Base-by-base conservation (phyloP, 2,113 vertebrate species). In the Hippocampus abdominalis region DNA sequence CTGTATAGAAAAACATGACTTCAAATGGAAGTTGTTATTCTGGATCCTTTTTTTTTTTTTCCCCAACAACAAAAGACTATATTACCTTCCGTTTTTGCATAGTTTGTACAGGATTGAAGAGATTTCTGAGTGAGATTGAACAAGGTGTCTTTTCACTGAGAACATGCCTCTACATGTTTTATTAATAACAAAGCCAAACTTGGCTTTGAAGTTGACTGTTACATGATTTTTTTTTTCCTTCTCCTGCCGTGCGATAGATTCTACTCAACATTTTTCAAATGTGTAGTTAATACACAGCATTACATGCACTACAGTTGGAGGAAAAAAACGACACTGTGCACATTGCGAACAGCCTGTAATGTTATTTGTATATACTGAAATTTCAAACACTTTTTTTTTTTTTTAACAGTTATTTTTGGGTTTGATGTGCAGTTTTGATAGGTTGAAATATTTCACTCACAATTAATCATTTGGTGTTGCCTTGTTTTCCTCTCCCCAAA, bases 201-300 rank as follows among this genome's bases (percentile, higher is more conserved):
- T 81, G 83, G 88, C 88, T 88, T 88, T 84, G 82, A 92, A 88
- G 83, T 89, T 87, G 89, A 92, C 90, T 90, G 90, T 92, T 91
- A 90, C 82, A 78, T 89, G 88, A 80, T 76, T 79, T 68, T 13
- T 36, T 21, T 29, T 12, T 20, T 29, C 6, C 32, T 23, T n/a
- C 76, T 75, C 61, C 72, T 89, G 80, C 74, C 80, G 80, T 79
- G 77, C 82, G 67, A 81, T 78, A 71, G 71, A 82, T 82, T 81
- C 70, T 69, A 80, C 66, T 71, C 82, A 82, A 73, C 76, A 73
- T 86, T 78, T 88, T 89, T 82, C 39, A 86, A 81, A 85, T 78
- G 73, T 84, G 64, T 80, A 82, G 79, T 89, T 81, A 57, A 61
- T 85, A 89, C 76, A 81, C 82, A 80, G 79, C 81, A 78, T 88